phyloP scores from a whole-genome alignment of 2,888 invertebrate genomes.

The Drosophila lutescens region DNA sequence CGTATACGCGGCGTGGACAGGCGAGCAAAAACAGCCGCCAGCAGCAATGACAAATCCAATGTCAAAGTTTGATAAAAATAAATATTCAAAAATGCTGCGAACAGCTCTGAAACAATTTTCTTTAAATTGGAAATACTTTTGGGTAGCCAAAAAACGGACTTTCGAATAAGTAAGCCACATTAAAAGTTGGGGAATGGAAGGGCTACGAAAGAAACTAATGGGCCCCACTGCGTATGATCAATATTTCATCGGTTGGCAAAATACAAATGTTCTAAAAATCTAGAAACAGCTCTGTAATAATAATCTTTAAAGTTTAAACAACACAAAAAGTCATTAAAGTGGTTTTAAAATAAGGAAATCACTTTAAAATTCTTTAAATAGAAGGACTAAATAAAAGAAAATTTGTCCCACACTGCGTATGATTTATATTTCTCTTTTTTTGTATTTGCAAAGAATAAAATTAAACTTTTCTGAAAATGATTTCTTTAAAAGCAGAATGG shows the following conservation, averaged over 20 bases:
- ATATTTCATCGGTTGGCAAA: neutral
- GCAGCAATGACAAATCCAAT: conserved; percentile 82
- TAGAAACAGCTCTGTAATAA: neutral
- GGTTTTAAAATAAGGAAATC: neutral
- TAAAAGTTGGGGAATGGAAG: neutral
- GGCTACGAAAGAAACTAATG: neutral
- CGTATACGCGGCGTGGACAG: conserved; percentile 70
- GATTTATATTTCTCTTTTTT: neutral
- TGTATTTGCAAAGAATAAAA: neutral
- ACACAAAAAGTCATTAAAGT: neutral
- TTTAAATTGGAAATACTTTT: conserved; percentile 27
- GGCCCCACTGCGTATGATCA: conserved; percentile 11
- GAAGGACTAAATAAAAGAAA: neutral
- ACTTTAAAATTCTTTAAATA: neutral
- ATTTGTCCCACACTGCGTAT: neutral
- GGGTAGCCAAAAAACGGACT: conserved; percentile 1
- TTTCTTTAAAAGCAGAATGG: too few relatives aligned
- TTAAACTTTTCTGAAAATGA: neutral
- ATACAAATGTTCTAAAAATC: neutral
- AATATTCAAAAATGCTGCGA: conserved; percentile 58
- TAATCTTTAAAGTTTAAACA: too few relatives aligned
- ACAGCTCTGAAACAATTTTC: conserved; percentile 21
- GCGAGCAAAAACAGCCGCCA: conserved; percentile 41
- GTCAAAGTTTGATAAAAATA: conserved; percentile 80
- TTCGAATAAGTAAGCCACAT: neutral